Base-by-base conservation (phyloP, 2,113 vertebrate genomes). In the Theristicus caerulescens region DNA sequence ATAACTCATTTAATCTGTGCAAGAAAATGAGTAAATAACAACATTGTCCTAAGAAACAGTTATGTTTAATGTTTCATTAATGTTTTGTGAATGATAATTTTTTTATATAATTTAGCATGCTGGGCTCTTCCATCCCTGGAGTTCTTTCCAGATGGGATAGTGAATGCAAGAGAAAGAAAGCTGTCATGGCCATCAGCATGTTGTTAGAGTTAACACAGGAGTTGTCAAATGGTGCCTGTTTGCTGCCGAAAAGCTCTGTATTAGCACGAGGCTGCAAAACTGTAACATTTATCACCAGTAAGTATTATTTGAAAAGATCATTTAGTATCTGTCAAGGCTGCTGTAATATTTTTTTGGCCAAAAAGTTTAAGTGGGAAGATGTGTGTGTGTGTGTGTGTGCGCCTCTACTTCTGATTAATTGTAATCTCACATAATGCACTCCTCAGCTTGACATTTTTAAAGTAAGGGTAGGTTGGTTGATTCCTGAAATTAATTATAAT, bases 401-500 rank as follows among this genome's bases (percentile, higher is more conserved):
- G 31, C 78, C 84, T 86, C 88, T 62, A 40, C 72, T 79, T 49
- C 82, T 95, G 93, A 94, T 96, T 96, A 96, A 96, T 92, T 95
- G 95, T 95, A 86, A 96, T 96, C 94, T 96, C 72, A 11, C 52
- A 69, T 91, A 97, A 97, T 92, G 87, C 57, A 70, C 79, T 94
- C 84, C 95, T 94, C 86, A 94, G 87, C 85, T 46, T 95, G 96
- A 92, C 87, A 57, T 70, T 93, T 86, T 88, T 83, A 84, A 94
- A 97, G 89, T 88, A 44, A 90, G 82, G 79, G 69, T 78, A 92
- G 94, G 91, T 86, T 93, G 89, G 91, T 79, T 95, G 96, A 94
- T 90, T 97, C 93, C 82, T 94, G 82, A 96, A 97, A 96, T 97
- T 90, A 96, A 97, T 96, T 96, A 90, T 65, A 96, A 95, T 96